Base-by-base conservation (phyloP, 2,888 invertebrate genomes). In the Tetragonula carbonaria region DNA sequence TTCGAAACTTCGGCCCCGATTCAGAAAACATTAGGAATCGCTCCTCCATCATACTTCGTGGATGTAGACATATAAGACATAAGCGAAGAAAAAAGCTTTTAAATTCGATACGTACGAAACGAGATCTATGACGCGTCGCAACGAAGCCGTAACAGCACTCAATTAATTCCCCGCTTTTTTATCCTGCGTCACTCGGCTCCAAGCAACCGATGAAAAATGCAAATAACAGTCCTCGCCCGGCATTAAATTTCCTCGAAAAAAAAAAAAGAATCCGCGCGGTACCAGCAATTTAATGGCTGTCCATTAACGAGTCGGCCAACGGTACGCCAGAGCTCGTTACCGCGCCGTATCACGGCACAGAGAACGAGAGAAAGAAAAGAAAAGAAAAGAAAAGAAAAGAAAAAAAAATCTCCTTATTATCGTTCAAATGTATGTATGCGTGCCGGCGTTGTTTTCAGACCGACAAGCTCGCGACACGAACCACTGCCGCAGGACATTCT, bases 391-490 rank as follows among this genome's bases (percentile, higher is more conserved):
- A 4, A 23, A 23, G 23, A 23, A 62, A 13, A 16, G 2, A 38
- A 38, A 72, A n/a, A 23, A 50, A 66, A 68, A 70, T 55, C 51
- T 45, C 66, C 76, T 84, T 84, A 85, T 85, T 84, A 81, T 85
- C 73, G 65, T 78, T 16, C 45, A 28, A 21, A 73, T 63, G 51
- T 62, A 65, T 71, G 76, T 55, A 75, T 66, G 16, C 38, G 3
- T 2, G 18, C 11, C 57, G 55, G 77, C 82, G 59, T 86, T 84
- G 79, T 75, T 87, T 79, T 86, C 94, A 96, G 96, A n/a, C 96
- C 96, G 62, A 96, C 96, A 75, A 95, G 96, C 33, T 96, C 96
- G 21, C 94, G 95, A 81, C 95, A 95, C 92, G 96, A 96, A 84
- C 94, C 95, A 76, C 90, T 96, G 82, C 95, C 95, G 28, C 95